Conservation (phyloP, 2,113 vertebrate genomes). For the Amphiprion ocellaris region DNA sequence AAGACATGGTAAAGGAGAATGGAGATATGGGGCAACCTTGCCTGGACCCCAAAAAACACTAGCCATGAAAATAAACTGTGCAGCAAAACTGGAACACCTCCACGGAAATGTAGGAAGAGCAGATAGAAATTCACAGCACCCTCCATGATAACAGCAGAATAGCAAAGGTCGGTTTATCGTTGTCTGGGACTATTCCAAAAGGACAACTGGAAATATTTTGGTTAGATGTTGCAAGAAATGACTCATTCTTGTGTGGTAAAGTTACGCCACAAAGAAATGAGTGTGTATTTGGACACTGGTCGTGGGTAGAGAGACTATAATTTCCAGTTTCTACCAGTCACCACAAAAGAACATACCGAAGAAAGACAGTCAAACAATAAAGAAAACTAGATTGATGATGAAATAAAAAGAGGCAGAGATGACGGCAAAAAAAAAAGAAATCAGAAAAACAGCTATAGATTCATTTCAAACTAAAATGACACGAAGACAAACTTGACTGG, state of each 20-base stretch:
- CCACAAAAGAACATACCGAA: conserved; percentile 52
- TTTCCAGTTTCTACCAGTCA: conserved; percentile 58
- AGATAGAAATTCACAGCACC: conserved; percentile 19
- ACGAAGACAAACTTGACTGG: conserved; percentile 67
- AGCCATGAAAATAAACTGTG: conserved; percentile 11
- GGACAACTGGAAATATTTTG: conserved; percentile 32
- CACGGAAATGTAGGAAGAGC: conserved; percentile 22
- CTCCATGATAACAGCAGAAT: conserved; percentile 30
- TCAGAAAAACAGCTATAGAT: neutral
- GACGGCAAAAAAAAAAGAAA: conserved; percentile 5
- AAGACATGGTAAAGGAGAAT: conserved; percentile 39
- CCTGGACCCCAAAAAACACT: conserved; percentile 10
- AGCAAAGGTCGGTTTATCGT: conserved; percentile 27
- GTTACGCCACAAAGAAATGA: conserved; percentile 54
- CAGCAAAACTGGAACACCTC: conserved; percentile 8
- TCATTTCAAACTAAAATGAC: conserved; percentile 29
- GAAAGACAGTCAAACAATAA: conserved; percentile 33
- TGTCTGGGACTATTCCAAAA: conserved; percentile 41
- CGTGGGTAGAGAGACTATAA: conserved; percentile 25
- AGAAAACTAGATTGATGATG: neutral
- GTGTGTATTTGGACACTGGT: conserved; percentile 35
- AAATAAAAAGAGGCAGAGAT: conserved; percentile 19
- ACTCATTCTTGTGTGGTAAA: conserved; percentile 49
- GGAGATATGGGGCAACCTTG: conserved; percentile 34
- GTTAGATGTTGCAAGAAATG: conserved; percentile 35